Evolutionary conservation across 2,113 vertebrate species (phyloP).

Genomic region (Gasterosteus aculeatus): DNA sequence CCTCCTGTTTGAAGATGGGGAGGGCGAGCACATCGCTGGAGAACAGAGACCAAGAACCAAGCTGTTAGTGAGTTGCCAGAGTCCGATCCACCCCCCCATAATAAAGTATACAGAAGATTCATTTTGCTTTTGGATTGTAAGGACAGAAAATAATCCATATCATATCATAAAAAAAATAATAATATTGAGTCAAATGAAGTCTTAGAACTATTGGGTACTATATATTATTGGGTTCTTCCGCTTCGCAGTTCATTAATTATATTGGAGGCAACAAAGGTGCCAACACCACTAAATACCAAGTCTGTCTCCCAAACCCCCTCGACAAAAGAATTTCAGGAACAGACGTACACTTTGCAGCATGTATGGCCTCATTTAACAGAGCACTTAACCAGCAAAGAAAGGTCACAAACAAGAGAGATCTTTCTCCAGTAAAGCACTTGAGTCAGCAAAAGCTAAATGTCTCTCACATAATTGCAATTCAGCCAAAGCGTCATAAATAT

Average conservation of each 20-base stretch:
- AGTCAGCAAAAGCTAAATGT: conserved; percentile 29
- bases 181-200: not conserved
- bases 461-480: conserved; percentile 13
- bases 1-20: conserved; percentile 99
- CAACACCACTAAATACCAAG: conserved; percentile 56
- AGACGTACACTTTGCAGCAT: conserved; percentile 22
- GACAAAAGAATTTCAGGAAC: conserved; percentile 62
- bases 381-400: conserved; percentile 37
- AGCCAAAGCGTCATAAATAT: conserved; percentile 3
- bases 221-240: conserved; percentile 12
- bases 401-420: conserved; percentile 10
- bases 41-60: conserved; percentile 19
- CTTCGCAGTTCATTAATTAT: conserved; percentile 45
- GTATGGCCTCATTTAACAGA: conserved; percentile 29
- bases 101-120: not conserved
- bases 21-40: conserved; percentile 94
- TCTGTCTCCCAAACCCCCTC: conserved; percentile 28
- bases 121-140: not conserved
- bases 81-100: not conserved
- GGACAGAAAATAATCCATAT: not conserved
- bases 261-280: conserved; percentile 14
- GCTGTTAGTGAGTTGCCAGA: conserved; percentile 3
- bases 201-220: not conserved
- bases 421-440: not conserved
- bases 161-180: too few species aligned